Evolutionary conservation across 2,797 vertebrate species (phyloP).

Genomic region (Gymnocypris eckloni): DNA sequence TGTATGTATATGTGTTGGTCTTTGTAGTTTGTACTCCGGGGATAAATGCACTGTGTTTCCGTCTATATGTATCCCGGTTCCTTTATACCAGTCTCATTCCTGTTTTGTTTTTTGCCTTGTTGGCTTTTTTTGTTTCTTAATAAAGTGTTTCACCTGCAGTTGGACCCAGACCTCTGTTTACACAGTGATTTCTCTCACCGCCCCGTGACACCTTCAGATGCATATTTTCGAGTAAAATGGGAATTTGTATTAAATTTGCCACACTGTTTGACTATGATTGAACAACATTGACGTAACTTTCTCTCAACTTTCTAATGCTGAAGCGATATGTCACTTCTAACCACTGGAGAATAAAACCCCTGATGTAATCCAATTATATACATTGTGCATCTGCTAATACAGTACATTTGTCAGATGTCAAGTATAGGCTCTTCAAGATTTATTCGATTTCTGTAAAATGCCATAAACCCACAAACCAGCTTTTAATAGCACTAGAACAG

Average conservation of each 20-base stretch:
- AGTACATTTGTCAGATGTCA: constrained; percentile 29
- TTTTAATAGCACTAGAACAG: constrained; percentile 30
- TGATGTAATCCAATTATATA: constrained; percentile 10
- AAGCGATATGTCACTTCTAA: constrained; percentile 5
- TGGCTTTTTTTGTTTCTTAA: too few species aligned
- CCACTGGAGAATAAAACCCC: background rate
- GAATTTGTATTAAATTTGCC: background rate
- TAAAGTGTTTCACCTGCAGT: too few species aligned
- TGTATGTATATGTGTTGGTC: too few species aligned
- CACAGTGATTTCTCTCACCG: too few species aligned
- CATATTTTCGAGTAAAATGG: background rate
- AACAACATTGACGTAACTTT: constrained; percentile 5
- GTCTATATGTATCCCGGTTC: too few species aligned
- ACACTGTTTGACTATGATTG: background rate
- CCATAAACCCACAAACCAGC: background rate
- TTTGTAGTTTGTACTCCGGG: too few species aligned
- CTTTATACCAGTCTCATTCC: too few species aligned
- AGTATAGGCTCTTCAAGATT: background rate
- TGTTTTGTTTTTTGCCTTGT: too few species aligned
- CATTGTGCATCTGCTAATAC: constrained; percentile 21
- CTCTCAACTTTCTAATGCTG: background rate
- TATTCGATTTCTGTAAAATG: constrained; percentile 12
- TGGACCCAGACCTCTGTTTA: too few species aligned
- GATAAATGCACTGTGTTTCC: too few species aligned
- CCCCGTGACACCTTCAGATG: background rate